Conservation (phyloP, 2,888 invertebrate species). For the Encarsia formosa region DNA sequence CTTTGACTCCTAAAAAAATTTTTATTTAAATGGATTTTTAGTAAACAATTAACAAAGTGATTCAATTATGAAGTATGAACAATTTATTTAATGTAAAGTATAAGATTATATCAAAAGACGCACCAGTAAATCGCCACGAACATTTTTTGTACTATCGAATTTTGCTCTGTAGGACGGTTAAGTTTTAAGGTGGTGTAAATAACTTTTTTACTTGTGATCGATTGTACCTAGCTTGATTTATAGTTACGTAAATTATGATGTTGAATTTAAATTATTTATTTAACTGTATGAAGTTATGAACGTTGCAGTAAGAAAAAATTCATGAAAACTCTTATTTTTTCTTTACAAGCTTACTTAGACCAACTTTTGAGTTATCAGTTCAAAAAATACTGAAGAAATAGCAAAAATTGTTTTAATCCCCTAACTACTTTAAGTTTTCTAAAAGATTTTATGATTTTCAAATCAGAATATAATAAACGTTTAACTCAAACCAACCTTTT, state of each 20-base stretch:
- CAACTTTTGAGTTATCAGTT: no score
- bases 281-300: neutral
- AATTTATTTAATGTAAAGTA: neutral
- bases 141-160: constrained; percentile 20
- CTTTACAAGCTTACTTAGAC: no score
- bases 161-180: constrained; percentile 13
- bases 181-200: constrained; percentile 22
- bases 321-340: constrained; percentile 11
- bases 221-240: constrained; percentile 15
- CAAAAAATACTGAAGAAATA: no score
- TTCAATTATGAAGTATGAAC: no score
- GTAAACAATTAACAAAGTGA: no score
- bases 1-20: no score
- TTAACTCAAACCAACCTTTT: no score
- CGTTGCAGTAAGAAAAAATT: neutral
- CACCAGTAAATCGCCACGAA: neutral
- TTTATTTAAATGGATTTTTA: no score
- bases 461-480: no score
- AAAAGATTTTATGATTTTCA: no score
- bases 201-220: constrained; percentile 21
- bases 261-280: constrained; percentile 9
- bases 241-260: constrained; percentile 13
- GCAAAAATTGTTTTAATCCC: no score
- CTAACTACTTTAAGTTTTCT: no score
- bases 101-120: neutral